These are phyloP conservation scores for Rafetus swinhoei DNA, from an alignment of 2,113 vertebrate species.

Conservation along the genomic window DNA sequence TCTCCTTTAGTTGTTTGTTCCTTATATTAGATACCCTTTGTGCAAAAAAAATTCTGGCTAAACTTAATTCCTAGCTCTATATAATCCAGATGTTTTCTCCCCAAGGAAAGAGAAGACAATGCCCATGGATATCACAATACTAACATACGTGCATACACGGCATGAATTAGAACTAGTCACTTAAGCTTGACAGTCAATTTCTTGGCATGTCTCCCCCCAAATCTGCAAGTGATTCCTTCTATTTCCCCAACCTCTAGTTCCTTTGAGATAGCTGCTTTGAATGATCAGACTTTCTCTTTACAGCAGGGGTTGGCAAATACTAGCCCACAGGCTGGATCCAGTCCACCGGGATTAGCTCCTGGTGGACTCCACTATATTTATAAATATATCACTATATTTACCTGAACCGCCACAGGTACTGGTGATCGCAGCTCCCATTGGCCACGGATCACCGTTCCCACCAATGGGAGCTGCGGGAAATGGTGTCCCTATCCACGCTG, in stretches of 20 bases:
- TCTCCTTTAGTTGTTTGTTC: neutral
- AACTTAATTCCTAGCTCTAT: accelerated
- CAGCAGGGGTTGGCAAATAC: too few relatives aligned
- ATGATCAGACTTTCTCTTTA: neutral
- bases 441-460: too few relatives aligned
- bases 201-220: neutral
- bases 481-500: too few relatives aligned
- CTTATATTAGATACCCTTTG: neutral
- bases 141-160: neutral
- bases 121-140: accelerated
- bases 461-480: too few relatives aligned
- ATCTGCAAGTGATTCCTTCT: neutral
- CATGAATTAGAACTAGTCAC: neutral
- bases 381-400: too few relatives aligned
- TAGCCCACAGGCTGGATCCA: too few relatives aligned
- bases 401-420: too few relatives aligned
- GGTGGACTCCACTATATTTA: too few relatives aligned
- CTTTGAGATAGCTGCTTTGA: neutral
- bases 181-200: neutral
- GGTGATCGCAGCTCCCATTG: too few relatives aligned
- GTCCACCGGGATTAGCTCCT: too few relatives aligned
- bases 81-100: neutral
- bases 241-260: neutral
- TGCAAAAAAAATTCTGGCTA: neutral
- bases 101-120: neutral